Percentiles rank a stretch among this genome's conserved stretches.
phyloP scores from a whole-genome alignment of 1,140 invertebrate species.

The Tyrophagus putrescentiae region DNA sequence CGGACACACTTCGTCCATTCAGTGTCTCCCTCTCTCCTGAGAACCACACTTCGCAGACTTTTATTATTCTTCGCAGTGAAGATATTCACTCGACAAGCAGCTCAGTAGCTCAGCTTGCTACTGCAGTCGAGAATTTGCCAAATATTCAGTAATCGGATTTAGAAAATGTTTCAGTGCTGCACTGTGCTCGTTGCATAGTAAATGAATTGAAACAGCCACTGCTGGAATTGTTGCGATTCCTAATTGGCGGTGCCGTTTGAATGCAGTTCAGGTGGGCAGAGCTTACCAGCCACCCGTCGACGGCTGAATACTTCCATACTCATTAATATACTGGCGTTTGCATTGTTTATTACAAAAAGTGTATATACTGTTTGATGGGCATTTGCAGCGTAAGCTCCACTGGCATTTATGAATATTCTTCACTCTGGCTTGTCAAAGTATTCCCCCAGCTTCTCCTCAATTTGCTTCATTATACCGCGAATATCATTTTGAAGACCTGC shows the following conservation, averaged over 20 bases:
- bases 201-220: too few species aligned
- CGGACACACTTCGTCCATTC: too few species aligned
- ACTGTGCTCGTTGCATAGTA: too few species aligned
- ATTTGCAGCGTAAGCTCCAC: background rate
- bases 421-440: background rate
- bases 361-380: background rate
- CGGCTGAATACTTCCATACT: background rate
- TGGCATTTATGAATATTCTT: background rate
- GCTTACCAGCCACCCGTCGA: background rate
- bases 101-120: too few species aligned
- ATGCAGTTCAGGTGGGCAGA: background rate
- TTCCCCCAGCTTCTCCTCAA: constrained; percentile 50
- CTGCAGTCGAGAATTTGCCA: too few species aligned
- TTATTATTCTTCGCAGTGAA: too few species aligned
- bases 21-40: too few species aligned
- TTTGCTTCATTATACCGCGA: constrained; percentile 63
- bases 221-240: too few species aligned
- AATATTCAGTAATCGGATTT: too few species aligned
- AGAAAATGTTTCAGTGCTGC: too few species aligned
- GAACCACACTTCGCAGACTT: too few species aligned
- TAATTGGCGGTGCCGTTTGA: background rate
- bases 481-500: constrained; percentile 69
- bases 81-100: too few species aligned
- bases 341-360: background rate
- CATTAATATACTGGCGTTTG: background rate